Evolutionary conservation across 2,113 vertebrate genomes (phyloP), one percentile per base, ranked within the genome.

Genomic region (Agapornis roseicollis): DNA sequence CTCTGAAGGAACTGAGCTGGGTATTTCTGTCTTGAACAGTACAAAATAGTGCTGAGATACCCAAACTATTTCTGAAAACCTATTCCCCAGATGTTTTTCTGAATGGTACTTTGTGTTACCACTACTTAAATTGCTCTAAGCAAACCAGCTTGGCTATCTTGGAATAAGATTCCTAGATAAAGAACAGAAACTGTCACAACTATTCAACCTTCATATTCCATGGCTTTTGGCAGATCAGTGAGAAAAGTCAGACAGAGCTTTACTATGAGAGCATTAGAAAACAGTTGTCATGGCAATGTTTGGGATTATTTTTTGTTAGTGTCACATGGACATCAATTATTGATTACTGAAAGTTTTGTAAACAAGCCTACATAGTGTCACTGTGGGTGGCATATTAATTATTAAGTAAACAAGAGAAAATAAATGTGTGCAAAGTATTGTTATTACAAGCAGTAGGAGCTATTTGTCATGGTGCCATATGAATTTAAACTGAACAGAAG

Each of bases 381-480:
- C 76, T 41, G 52, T 86, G 80, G 88, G 94, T 93, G 76, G 88
- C 65, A 90, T 86, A 93, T 96, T 96, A 96, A 96, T 96, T 85
- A 90, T 80, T 94, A 93, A 94, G 90, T 94, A 96, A 94, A 96
- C 69, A 96, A 87, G 60, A 86, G 88, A 97, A 96, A 96, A 96
- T 90, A 96, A 92, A 92, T 90, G 83, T 73, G 85, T 71, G 65
- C 52, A 86, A 84, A 81, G 56, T 70, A 64, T 84, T 94, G 71
- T 84, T 96, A 93, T 92, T 93, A 68, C 35, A 88, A 84, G 83
- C 69, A 60, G 61, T 47, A 80, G 65, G 49, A 72, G 56, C 24
- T 61, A 90, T 97, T 96, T 84, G 90, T 97, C 88, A 94, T 74
- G 31, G 47, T 90, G 71, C 55, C 85, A 52, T 85, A 93, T 65